Base-by-base conservation (phyloP, 2,113 vertebrate genomes). In the Narcine bancroftii region DNA sequence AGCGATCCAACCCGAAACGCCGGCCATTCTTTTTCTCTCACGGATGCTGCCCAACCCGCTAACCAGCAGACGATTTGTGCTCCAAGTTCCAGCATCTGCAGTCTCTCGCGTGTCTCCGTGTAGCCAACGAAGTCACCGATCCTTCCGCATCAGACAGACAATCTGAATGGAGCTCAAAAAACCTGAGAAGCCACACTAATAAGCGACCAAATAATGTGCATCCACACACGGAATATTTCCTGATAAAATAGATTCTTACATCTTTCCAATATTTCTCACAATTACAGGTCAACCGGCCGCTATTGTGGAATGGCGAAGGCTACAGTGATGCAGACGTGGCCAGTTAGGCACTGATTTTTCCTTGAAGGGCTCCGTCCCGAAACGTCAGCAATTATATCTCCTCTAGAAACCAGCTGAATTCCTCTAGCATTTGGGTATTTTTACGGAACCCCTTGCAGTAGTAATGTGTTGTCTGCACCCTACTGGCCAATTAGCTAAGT, bases 401-500 rank as follows among this genome's bases (percentile, higher is more conserved):
- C n/a, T n/a, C n/a, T n/a, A n/a, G n/a, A n/a, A n/a, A n/a, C n/a
- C n/a, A n/a, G n/a, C n/a, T n/a, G n/a, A n/a, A n/a, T n/a, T n/a
- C n/a, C n/a, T n/a, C n/a, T n/a, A n/a, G n/a, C n/a, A n/a, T n/a
- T n/a, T n/a, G n/a, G n/a, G n/a, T n/a, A n/a, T n/a, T n/a, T n/a
- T n/a, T n/a, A n/a, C n/a, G n/a, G n/a, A 69, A 45, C 36, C 89
- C 71, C 29, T 42, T 69, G 65, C 89, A 91, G 89, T 91, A 91
- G 69, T 91, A 91, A 71, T 91, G 89, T 91, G 19, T 10, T 66
- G 87, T 66, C 60, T 89, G 89, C 89, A 71, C 89, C 47, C 89
- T 91, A 15, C 89, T 91, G 89, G 89, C 89, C 89, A 69, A 91
- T 39, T 47, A 42, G 89, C 89, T 91, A 39, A 71, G 89, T 69